Base-by-base conservation (phyloP, 2,113 vertebrate species). In the Carettochelys insculpta region DNA sequence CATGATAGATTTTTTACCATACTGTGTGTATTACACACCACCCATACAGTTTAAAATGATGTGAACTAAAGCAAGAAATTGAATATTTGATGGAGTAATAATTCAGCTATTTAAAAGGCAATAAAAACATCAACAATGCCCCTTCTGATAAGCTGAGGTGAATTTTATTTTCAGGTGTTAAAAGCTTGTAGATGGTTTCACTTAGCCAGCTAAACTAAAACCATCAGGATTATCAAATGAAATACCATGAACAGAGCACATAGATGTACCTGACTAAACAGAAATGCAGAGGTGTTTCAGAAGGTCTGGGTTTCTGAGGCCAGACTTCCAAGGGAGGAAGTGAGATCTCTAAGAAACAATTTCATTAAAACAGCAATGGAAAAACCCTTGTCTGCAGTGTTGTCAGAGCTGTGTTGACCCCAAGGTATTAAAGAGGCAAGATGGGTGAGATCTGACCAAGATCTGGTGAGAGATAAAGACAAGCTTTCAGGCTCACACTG, bases 1-100 rank as follows among this genome's bases (percentile, higher is more conserved):
- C 11, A 19, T 38, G 86, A 6, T 3, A 31, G 7, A 6, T 17
- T 65, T 1, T 10, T 80, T 51, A 0, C 8, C 82, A 16, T 0
- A 0, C 53, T 90, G 27, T 65, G 25, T 24, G 7, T 77, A 0
- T 29, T 38, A 11, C 78, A 89, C 86, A 53, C 25, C 11, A 81
- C 12, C 47, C 8, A 61, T 10, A 27, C 10, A 0, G 0, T 38
- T 71, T 52, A 43, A 43, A 82, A 50, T 9, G 41, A 29, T 4
- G 3, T 81, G 11, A 34, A 0, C 41, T 76, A 31, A 8, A 88
- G 38, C 6, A 81, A 85, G 68, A 58, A 82, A 19, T 5, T 45
- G 1, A 78, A 56, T 19, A n/a, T 45, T 6, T 81, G 27, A 11
- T 80, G 76, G 47, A 38, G 29, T 10, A 52, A 17, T 78, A 16